Evolutionary conservation across 1,140 invertebrate species (phyloP), one percentile per base, ranked within the genome.

Genomic region (Trypoxylus dichotomus): DNA sequence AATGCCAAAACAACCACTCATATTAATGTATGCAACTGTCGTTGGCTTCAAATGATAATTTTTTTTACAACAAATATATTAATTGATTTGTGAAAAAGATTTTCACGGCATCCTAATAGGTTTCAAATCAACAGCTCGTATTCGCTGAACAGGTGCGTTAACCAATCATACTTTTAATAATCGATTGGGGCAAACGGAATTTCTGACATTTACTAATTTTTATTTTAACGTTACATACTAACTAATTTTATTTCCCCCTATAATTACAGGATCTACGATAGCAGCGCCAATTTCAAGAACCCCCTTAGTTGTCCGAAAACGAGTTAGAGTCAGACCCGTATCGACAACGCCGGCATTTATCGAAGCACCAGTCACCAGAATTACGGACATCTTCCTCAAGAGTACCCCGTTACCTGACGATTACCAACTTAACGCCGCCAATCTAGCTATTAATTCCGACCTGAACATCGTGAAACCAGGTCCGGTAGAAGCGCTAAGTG

Each of bases 281-380:
- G 77, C 77, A 54, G 43, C 54, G 19, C 79, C 79, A 27, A 43
- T 8, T 6, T 24, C 60, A 7, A 25, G 25, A 24, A 6, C n/a
- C 24, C 60, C 60, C 0, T 3, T 63, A 27, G 21, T 63, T 24
- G 42, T 79, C 68, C 78, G 60, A 29, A 81, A 78, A 72, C 43
- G 79, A 10, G 63, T 78, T 5, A 27, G 79, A 76, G 79, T 80
- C n/a, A 63, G 75, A 47, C 73, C 76, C 15, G 32, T 60, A 58
- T n/a, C 6, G n/a, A 74, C 74, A 3, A 79, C 29, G n/a, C 19
- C 76, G 29, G 0, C 13, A 7, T 41, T 6, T 21, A n/a, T 21
- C n/a, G 78, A 58, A 82, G 68, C 63, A 75, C 58, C 83, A 41
- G 83, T 82, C 27, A 80, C 78, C 24, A 25, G 81, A 73, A 29